phyloP scores from a whole-genome alignment of 1,140 invertebrate species.

The Drosophila nigromelanica region DNA sequence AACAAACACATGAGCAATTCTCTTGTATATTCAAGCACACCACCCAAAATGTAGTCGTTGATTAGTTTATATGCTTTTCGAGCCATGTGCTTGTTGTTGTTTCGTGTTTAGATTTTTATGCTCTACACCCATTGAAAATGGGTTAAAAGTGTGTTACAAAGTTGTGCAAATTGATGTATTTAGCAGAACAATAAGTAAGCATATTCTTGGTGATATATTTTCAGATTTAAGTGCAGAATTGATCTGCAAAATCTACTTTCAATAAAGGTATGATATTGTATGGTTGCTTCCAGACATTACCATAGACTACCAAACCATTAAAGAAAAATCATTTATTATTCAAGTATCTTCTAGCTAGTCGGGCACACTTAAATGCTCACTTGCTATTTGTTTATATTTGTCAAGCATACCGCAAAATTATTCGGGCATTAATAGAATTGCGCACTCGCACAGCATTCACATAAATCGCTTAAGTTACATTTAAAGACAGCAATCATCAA shows the following conservation, averaged over 20 bases:
- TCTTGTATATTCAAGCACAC: constrained; percentile 53
- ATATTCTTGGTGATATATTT: too few species aligned
- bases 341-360: background rate
- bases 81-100: background rate
- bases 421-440: constrained; percentile 9
- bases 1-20: background rate
- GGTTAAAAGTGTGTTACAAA: background rate
- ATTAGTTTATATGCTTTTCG: constrained; percentile 57
- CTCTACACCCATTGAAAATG: background rate
- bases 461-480: constrained; percentile 24
- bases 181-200: too few species aligned
- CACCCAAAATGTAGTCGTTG: constrained; percentile 45
- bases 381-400: constrained; percentile 23
- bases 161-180: too few species aligned
- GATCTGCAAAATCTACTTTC: too few species aligned
- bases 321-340: too few species aligned
- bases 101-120: background rate
- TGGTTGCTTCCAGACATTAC: too few species aligned
- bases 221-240: too few species aligned
- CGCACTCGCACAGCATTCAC: constrained; percentile 9
- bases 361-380: background rate
- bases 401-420: background rate
- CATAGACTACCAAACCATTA: too few species aligned
- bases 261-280: too few species aligned
- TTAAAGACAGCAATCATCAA: constrained; percentile 4